Evolutionary conservation across 2,888 invertebrate genomes (phyloP), one percentile per base, ranked within the genome.

Genomic region (Melipona bicolor): DNA sequence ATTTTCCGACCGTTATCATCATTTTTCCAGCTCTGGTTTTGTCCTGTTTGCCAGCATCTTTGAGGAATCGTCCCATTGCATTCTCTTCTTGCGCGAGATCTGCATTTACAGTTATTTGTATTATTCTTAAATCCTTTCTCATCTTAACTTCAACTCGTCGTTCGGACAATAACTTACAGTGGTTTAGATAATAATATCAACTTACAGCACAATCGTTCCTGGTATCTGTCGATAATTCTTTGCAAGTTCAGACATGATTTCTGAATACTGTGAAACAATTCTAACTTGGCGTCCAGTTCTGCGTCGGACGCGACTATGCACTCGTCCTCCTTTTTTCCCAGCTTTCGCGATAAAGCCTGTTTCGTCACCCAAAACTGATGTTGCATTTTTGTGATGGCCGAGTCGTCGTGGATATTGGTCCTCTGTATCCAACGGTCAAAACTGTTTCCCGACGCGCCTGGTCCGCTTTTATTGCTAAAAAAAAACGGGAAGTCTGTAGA

Each of bases 361-460:
- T 99, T 99, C 13, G 99, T 99, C 79, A 99, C 97, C 99, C 99
- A 99, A 95, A 98, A 99, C 90, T 99, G 98, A 95, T 99, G 98
- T 94, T 98, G 98, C 97, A 99, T 97, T 93, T 96, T 96, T 27
- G 95, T 95, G 17, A 96, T 94, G 13, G 96, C 91, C 32, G 96
- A 95, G 79, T 95, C 93, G 49, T 92, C 92, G 3, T 91, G 89
- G 49, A 91, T 78, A 78, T 95, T 95, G 61, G 94, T 94, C 75
- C 95, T 94, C 79, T 95, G 95, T 54, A 95, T 95, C 94, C 95
- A 95, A n/a, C 95, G 94, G 89, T 96, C 96, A 86, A 95, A 95
- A 52, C 94, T 89, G 79, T 91, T 93, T 17, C 95, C 95, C 9
- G 94, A 94, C 85, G 94, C 89, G 73, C 93, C 94, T 32, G 93